Base-by-base conservation (phyloP, 2,113 vertebrate genomes). In the Arvicanthis niloticus region DNA sequence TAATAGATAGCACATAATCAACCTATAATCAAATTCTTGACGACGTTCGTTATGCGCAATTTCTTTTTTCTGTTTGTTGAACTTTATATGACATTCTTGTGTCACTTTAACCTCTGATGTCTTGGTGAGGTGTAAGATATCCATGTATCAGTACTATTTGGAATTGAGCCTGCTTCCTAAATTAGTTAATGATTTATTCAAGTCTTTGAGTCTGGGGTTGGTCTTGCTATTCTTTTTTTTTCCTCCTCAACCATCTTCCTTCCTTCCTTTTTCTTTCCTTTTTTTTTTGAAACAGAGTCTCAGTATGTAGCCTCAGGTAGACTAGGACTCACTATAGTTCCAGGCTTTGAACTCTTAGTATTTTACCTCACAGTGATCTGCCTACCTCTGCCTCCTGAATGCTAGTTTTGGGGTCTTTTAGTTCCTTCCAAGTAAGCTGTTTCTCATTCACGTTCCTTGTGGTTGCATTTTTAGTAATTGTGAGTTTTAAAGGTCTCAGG, bases 361-460 rank as follows among this genome's bases (percentile, higher is more conserved):
- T 51, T 51, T 51, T 51, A 84, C 17, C 24, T 42, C 13, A 58
- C 17, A 26, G 22, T 13, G n/a, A 8, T 62, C 37, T 42, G n/a
- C 40, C 81, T 29, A 42, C 56, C 11, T 40, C 21, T 62, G 56
- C 24, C 13, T 84, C 56, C 81, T 62, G n/a, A 84, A 4, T 84
- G 56, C 26, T 92, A 77, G n/a, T 92, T 97, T 85, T 67, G 16
- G n/a, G 73, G 5, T 92, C 81, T 81, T 90, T 81, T 62, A 84
- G 78, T 89, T 92, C 56, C 26, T 3, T 85, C 56, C 19, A 68
- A 58, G 48, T 48, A 70, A 19, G 34, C 68, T 58, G 37, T 88
- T 96, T 93, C 31, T 84, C 34, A 80, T 67, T 94, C 5, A 89
- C 40, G 68, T 68, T 75, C 72, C 65, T 65, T 73, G 48, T 53